Conservation (phyloP, 2,888 invertebrate genomes). For the Watsonalla cultraria region DNA sequence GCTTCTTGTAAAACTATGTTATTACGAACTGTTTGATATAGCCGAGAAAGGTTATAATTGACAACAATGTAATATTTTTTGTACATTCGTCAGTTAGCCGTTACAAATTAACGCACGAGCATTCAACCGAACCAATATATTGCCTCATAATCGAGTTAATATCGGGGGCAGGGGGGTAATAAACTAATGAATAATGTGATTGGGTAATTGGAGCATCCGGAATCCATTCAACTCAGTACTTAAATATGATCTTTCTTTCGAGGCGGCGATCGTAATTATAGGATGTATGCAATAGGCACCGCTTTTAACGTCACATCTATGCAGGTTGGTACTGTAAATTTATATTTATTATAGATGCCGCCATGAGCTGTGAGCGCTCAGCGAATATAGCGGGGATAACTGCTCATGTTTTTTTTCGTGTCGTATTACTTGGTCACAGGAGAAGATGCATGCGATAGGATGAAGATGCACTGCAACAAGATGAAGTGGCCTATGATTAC, state of each 20-base stretch:
- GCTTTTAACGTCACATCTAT: slow-evolving; percentile 24
- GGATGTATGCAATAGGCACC: slow-evolving; percentile 42
- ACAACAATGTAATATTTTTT: slow-evolving; percentile 40
- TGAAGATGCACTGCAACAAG: too few relatives aligned
- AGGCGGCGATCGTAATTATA: slow-evolving; percentile 48
- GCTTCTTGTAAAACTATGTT: neutral
- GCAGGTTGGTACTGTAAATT: too few relatives aligned
- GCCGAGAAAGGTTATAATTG: slow-evolving; percentile 8
- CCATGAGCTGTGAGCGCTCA: too few relatives aligned
- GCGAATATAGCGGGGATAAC: too few relatives aligned
- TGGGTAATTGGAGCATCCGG: slow-evolving; percentile 64
- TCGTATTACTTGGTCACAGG: too few relatives aligned
- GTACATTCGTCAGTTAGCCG: slow-evolving; percentile 25
- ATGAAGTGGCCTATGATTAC: too few relatives aligned
- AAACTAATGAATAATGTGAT: slow-evolving; percentile 67
- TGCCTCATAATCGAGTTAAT: slow-evolving; percentile 30
- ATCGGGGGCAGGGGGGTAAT: slow-evolving; percentile 40
- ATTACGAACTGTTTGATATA: neutral
- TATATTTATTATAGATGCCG: too few relatives aligned
- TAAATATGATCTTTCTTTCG: slow-evolving; percentile 47
- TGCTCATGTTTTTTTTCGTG: too few relatives aligned
- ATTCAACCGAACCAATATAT: slow-evolving; percentile 24
- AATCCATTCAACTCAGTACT: slow-evolving; percentile 21
- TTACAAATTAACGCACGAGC: slow-evolving; percentile 18
- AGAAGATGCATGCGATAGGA: too few relatives aligned